phyloP scores from a whole-genome alignment of 2,113 vertebrate genomes.

The Zapus hudsonius region DNA sequence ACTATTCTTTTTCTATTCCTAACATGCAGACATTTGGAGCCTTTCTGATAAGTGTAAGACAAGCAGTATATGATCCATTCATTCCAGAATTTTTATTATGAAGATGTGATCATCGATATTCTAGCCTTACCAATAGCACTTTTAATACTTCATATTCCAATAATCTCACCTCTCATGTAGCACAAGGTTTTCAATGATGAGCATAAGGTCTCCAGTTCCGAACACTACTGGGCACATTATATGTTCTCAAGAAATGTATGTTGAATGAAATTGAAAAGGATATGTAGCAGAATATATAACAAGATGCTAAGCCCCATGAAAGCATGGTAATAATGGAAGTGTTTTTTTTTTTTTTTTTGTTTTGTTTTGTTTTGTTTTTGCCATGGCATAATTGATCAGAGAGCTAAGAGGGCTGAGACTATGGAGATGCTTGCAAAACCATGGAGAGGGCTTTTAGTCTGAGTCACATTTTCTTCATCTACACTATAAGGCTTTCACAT shows the following conservation, averaged over 20 bases:
- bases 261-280: constrained; percentile 1
- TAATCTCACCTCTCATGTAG: not conserved
- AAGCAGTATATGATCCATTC: not conserved
- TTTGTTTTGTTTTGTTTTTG: too few species aligned
- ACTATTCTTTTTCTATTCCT: not conserved
- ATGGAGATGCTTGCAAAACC: not conserved
- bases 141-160: not conserved
- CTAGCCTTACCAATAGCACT: not conserved
- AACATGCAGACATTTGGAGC: not conserved
- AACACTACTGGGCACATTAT: not conserved
- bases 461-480: not conserved
- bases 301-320: not conserved
- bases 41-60: not conserved
- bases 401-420: not conserved
- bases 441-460: not conserved
- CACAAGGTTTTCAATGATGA: not conserved
- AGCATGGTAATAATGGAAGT: not conserved
- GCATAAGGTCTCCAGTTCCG: not conserved
- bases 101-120: not conserved
- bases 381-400: not conserved
- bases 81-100: not conserved
- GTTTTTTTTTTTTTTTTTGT: too few species aligned
- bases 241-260: not conserved
- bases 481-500: not conserved
- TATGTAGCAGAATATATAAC: not conserved